phyloP scores from a whole-genome alignment of 2,797 vertebrate species.

The Rhinichthys osculus region DNA sequence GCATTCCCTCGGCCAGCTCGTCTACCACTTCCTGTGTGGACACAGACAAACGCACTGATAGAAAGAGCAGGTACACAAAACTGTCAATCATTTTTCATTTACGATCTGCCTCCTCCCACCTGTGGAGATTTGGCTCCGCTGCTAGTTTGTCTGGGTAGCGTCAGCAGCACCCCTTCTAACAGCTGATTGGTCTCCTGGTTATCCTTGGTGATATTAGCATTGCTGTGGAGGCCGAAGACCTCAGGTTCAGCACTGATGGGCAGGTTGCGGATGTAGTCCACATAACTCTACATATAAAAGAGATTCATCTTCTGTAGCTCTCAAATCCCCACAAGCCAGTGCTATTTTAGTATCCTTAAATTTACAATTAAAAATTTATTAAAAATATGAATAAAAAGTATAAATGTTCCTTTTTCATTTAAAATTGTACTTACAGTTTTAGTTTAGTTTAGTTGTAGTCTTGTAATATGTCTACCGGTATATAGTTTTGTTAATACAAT shows the following conservation, averaged over 20 bases:
- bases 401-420: neutral
- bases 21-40: slow-evolving; percentile 88
- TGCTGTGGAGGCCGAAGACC: slow-evolving; percentile 93
- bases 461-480: neutral
- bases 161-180: slow-evolving; percentile 88
- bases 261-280: slow-evolving; percentile 85
- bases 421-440: neutral
- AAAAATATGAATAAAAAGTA: too few species aligned
- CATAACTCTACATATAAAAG: slow-evolving; percentile 79
- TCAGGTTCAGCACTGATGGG: slow-evolving; percentile 87
- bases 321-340: neutral
- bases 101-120: slow-evolving; percentile 72
- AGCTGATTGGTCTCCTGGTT: slow-evolving; percentile 95
- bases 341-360: neutral
- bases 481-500: neutral
- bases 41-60: slow-evolving; percentile 7
- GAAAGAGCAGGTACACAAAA: neutral
- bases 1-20: slow-evolving; percentile 87
- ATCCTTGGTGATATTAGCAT: slow-evolving; percentile 94
- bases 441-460: neutral
- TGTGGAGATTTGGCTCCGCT: slow-evolving; percentile 88
- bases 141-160: slow-evolving; percentile 87
- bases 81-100: neutral
- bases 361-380: neutral
- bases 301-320: neutral